Conservation (phyloP, 2,113 vertebrate genomes). For the Asarcornis scutulata region DNA sequence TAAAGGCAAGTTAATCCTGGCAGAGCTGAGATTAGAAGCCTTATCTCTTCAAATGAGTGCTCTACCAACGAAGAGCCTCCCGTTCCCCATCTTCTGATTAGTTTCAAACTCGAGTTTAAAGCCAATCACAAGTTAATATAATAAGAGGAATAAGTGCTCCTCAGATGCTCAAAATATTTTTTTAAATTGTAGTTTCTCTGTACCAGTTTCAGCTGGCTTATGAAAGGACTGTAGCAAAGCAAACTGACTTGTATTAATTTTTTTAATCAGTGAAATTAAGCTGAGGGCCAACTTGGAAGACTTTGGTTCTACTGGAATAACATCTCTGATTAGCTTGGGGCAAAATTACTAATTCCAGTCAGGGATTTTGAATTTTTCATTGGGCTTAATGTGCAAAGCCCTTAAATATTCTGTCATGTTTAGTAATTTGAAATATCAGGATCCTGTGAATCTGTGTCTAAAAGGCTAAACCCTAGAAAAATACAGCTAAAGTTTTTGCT, state of each 20-base stretch:
- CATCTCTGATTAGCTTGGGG: conserved; percentile 50
- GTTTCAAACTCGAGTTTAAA: not conserved
- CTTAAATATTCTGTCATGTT: conserved; percentile 62
- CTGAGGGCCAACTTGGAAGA: conserved; percentile 52
- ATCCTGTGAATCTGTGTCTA: not conserved
- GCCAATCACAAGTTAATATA: not conserved
- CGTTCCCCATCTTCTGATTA: not conserved
- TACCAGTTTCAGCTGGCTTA: not conserved
- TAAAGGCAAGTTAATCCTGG: not conserved
- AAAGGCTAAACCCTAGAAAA: conserved; percentile 34
- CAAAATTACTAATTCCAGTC: conserved; percentile 53
- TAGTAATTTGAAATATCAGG: conserved; percentile 27
- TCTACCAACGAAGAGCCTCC: not conserved
- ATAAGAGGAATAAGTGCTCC: not conserved
- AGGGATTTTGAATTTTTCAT: conserved; percentile 51
- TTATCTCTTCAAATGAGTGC: not conserved
- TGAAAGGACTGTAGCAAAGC: conserved; percentile 40
- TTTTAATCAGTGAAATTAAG: conserved; percentile 56
- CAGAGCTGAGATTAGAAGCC: not conserved
- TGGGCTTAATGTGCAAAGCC: conserved; percentile 45
- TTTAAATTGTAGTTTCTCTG: not conserved
- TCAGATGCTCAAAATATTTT: not conserved
- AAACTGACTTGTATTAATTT: conserved; percentile 48
- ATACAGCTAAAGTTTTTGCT: not conserved
- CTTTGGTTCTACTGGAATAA: conserved; percentile 50